A percentile compares a stretch with the other conserved stretches of the same genome.
These are phyloP conservation scores for Labeo calbasu DNA, from an alignment of 2,797 vertebrate genomes.

Conservation along the genomic window DNA sequence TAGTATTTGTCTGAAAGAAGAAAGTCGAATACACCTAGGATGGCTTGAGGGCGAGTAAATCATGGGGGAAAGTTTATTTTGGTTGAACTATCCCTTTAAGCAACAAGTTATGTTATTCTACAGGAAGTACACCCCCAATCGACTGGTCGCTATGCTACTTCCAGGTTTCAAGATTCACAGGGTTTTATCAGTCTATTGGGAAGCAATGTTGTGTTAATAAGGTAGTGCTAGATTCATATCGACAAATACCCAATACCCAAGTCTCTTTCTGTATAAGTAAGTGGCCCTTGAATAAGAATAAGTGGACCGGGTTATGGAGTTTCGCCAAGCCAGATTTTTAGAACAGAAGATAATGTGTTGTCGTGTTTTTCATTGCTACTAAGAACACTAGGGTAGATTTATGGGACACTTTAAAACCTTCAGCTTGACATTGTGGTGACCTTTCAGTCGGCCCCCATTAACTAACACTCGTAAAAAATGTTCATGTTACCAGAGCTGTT, in stretches of 20 bases:
- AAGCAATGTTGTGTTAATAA: background rate
- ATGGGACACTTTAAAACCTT: slow-evolving; percentile 12
- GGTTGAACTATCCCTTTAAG: too few species aligned
- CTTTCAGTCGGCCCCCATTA: slow-evolving; percentile 14
- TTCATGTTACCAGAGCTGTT: slow-evolving; percentile 24
- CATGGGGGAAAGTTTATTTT: too few species aligned
- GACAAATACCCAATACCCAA: background rate
- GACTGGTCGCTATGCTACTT: too few species aligned
- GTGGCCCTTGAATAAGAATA: background rate
- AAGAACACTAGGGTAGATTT: slow-evolving; percentile 7
- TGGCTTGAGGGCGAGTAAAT: too few species aligned
- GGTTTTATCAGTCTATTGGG: background rate
- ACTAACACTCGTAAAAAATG: slow-evolving; percentile 13
- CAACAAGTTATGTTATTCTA: background rate
- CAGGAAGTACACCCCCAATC: too few species aligned
- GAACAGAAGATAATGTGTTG: background rate
- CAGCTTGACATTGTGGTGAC: slow-evolving; percentile 36
- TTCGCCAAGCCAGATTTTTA: background rate
- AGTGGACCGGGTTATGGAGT: background rate
- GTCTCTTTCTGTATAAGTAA: background rate
- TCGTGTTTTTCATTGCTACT: background rate
- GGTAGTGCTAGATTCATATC: background rate
- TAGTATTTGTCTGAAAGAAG: too few species aligned
- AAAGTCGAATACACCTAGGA: too few species aligned
- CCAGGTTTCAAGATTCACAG: background rate